Percentiles rank a stretch among this genome's conserved stretches.
phyloP scores from a whole-genome alignment of 2,888 invertebrate species.

The Linnaemya tessellans region DNA sequence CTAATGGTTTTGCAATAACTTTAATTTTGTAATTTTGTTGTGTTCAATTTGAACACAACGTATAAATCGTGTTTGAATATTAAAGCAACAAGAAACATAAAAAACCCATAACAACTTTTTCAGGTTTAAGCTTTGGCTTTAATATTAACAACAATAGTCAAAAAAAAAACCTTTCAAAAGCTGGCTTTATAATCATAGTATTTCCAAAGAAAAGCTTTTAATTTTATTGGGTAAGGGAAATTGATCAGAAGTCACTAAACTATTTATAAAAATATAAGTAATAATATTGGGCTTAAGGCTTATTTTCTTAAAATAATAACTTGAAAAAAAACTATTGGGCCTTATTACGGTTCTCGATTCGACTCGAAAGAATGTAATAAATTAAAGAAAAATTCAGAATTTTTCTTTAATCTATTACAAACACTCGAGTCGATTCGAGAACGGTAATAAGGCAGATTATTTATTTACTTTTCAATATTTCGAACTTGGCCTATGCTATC shows the following conservation, averaged over 20 bases:
- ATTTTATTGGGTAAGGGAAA: slow-evolving; percentile 26
- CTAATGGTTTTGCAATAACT: slow-evolving; percentile 63
- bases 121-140: slow-evolving; percentile 55
- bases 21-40: slow-evolving; percentile 22
- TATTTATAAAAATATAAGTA: no score
- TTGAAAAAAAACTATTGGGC: no score
- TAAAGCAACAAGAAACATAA: slow-evolving; percentile 18
- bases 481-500: no score
- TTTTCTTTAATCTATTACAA: no score
- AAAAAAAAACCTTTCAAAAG: slow-evolving; percentile 64
- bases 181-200: slow-evolving; percentile 30
- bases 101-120: slow-evolving; percentile 44
- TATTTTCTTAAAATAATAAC: no score
- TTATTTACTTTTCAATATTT: no score
- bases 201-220: slow-evolving; percentile 27
- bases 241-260: background rate
- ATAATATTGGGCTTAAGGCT: no score
- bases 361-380: no score
- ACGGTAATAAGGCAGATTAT: no score
- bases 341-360: no score
- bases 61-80: slow-evolving; percentile 55
- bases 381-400: no score
- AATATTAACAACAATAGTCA: slow-evolving; percentile 7
- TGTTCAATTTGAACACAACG: slow-evolving; percentile 14
- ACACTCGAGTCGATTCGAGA: no score